Evolutionary conservation across 2,113 vertebrate species (phyloP).

Genomic region (Macrotis lagotis): DNA sequence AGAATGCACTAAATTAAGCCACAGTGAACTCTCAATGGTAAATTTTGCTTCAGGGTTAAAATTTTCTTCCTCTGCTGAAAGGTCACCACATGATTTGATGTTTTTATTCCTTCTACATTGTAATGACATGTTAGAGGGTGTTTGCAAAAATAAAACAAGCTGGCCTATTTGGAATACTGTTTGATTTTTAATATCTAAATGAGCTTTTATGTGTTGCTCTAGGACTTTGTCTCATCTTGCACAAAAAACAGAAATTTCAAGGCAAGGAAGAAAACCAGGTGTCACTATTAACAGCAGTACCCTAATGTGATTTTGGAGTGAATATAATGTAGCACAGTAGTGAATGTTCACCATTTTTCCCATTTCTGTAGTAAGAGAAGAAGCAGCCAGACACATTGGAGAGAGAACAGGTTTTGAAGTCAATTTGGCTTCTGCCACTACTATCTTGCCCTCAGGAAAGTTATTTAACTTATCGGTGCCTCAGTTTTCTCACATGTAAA

Average conservation of each 20-base stretch:
- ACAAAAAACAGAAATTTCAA: slow-evolving; percentile 8
- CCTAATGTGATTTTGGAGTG: background rate
- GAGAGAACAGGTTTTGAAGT: background rate
- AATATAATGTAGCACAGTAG: background rate
- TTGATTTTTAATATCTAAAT: slow-evolving; percentile 56
- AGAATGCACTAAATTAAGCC: slow-evolving; percentile 74
- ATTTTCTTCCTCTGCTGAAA: slow-evolving; percentile 71
- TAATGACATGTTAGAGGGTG: slow-evolving; percentile 77
- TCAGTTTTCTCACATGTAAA: background rate
- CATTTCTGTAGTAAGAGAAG: background rate
- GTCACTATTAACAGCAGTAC: background rate
- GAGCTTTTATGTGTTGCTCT: slow-evolving; percentile 36
- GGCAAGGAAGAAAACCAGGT: background rate
- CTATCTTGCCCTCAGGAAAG: background rate
- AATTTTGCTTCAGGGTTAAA: slow-evolving; percentile 77
- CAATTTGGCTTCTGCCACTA: background rate
- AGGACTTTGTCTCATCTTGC: slow-evolving; percentile 44
- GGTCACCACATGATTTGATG: slow-evolving; percentile 74
- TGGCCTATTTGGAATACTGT: slow-evolving; percentile 65
- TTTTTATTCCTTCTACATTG: slow-evolving; percentile 73
- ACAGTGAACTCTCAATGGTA: slow-evolving; percentile 65
- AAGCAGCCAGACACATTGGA: background rate
- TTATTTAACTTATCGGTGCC: background rate
- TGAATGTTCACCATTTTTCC: background rate
- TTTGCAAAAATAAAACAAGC: slow-evolving; percentile 66